phyloP scores from a whole-genome alignment of 2,797 vertebrate genomes.

The Takifugu ocellatus region DNA sequence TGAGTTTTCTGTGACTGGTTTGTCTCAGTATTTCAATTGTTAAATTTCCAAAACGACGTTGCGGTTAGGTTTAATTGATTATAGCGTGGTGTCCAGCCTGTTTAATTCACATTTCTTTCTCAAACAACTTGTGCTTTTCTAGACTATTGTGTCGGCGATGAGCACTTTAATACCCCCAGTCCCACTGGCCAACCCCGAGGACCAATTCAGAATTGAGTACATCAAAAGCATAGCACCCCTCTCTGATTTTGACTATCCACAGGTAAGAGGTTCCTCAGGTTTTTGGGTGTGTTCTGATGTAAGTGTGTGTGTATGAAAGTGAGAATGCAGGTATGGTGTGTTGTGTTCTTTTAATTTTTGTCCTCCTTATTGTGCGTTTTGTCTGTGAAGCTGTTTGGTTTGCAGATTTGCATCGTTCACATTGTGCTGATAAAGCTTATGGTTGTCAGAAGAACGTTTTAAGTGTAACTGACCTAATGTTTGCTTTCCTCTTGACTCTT shows the following conservation, averaged over 20 bases:
- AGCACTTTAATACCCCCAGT: conserved; percentile 99
- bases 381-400: conserved; percentile 24
- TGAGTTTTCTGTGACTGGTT: conserved; percentile 73
- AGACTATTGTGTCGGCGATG: conserved; percentile 99
- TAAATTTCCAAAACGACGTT: conserved; percentile 18
- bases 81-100: conserved; percentile 61
- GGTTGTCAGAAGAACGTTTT: conserved; percentile 7
- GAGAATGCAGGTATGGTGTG: not conserved
- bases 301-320: not conserved
- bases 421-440: conserved; percentile 20
- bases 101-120: conserved; percentile 46
- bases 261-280: conserved; percentile 79
- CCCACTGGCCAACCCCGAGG: conserved; percentile 92
- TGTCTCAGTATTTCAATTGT: conserved; percentile 25
- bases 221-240: conserved; percentile 98
- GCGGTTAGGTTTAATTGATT: conserved; percentile 70
- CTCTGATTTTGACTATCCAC: conserved; percentile 96
- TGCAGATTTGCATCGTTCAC: conserved; percentile 14
- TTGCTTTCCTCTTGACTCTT: not conserved
- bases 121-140: conserved; percentile 55
- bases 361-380: conserved; percentile 6
- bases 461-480: conserved; percentile 1
- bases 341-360: not conserved
- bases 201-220: conserved; percentile 98
- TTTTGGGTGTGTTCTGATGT: not conserved